Base-by-base conservation (phyloP, 2,888 invertebrate species). In the Xylocampa areola region DNA sequence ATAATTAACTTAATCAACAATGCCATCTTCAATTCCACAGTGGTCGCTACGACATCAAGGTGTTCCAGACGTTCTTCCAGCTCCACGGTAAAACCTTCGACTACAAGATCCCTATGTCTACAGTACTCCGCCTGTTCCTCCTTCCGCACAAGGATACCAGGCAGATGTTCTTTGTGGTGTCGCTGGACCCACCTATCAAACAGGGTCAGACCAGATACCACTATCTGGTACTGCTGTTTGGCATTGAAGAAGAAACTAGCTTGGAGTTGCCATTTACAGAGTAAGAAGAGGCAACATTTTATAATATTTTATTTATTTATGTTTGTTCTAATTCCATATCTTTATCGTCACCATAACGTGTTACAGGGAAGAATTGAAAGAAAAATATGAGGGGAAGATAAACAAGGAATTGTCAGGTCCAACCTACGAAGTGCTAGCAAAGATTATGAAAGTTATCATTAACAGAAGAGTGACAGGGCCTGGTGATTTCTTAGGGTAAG, bases 201-300 rank as follows among this genome's bases (percentile, higher is more conserved):
- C 99, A 99, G 87, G 99, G 99, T 41, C 99, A 99, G 94, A 99
- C 99, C 0, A 95, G 99, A 65, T 99, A 99, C 86, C 99, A 99
- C 81, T 99, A 98, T 86, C 93, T 99, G 59, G 99, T 99, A 8
- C 94, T 99, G 52, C 93, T 99, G 36, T 99, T 99, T 87, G 97
- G 97, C 37, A 97, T 98, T 80, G 99, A 99, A 79, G 99, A 99
- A 81, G 98, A 98, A 83, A 97, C 97, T 0, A 96, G 97, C 8
- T 95, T 99, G 72, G 99, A 99, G 88, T 90, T 99, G 61, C 98
- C 98, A 0, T 96, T 99, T 70, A 96, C 97, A 21, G 98, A 99
- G 97, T 98, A 94, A 95, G 96, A 58, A 5, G 1, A 14, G 0
- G 0, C 1, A 1, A 11, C 40, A 16, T 11, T 37, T 17, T 1